Evolutionary conservation across 2,113 vertebrate genomes (phyloP).

Genomic region (Tonatia bakeri): DNA sequence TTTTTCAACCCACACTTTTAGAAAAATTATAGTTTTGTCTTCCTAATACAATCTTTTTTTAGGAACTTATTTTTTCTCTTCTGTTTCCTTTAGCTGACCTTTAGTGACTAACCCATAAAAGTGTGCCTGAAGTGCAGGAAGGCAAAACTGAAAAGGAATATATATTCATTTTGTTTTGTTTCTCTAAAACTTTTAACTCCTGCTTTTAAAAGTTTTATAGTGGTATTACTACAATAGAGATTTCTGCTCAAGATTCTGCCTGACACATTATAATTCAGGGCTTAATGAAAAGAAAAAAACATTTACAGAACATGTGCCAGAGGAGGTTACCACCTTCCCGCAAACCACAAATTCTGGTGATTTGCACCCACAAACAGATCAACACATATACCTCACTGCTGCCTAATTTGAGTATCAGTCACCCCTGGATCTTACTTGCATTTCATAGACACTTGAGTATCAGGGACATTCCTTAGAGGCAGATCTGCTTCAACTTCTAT

Average conservation of each 20-base stretch:
- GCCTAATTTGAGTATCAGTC: slow-evolving; percentile 22
- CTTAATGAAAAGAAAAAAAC: not conserved
- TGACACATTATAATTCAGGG: not conserved
- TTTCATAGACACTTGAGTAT: slow-evolving; percentile 14
- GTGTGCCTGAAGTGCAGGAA: not conserved
- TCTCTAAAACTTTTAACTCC: not conserved
- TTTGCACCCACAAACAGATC: slow-evolving; percentile 58
- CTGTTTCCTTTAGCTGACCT: slow-evolving; percentile 36
- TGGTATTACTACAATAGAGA: not conserved
- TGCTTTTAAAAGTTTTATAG: not conserved
- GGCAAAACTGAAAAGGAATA: not conserved
- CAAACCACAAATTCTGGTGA: slow-evolving; percentile 8
- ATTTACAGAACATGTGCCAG: slow-evolving; percentile 4
- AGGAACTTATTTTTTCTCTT: not conserved
- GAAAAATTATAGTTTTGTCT: slow-evolving; percentile 16
- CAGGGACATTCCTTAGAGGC: not conserved
- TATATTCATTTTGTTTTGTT: not conserved
- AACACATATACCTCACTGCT: slow-evolving; percentile 62
- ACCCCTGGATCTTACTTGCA: slow-evolving; percentile 40
- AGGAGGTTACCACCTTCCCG: slow-evolving; percentile 39
- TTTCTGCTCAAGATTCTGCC: not conserved
- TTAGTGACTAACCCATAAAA: slow-evolving; percentile 4
- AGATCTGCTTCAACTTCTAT: slow-evolving; percentile 2
- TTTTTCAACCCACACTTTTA: not conserved
- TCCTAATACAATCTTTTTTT: not conserved